Conservation (phyloP, 1,140 invertebrate species). For the Phocides pigmalion region DNA sequence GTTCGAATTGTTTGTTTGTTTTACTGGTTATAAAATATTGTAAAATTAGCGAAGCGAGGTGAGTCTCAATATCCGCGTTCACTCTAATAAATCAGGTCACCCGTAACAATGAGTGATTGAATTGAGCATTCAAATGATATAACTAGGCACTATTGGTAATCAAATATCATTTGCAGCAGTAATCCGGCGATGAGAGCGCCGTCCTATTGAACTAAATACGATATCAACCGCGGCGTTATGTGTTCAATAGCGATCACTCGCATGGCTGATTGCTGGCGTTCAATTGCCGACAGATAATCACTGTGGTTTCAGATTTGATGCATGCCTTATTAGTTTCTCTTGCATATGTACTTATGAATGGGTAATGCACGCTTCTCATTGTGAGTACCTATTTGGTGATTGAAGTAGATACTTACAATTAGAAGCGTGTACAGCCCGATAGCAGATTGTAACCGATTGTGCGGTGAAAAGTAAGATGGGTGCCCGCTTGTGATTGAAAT, state of each 20-base stretch:
- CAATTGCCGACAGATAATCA: constrained; percentile 22
- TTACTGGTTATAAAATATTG: too few relatives aligned
- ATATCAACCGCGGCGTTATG: constrained; percentile 23
- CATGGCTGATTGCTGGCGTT: constrained; percentile 20
- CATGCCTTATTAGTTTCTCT: constrained; percentile 4
- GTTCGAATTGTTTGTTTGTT: too few relatives aligned
- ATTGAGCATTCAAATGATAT: constrained; percentile 32
- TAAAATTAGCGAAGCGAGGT: too few relatives aligned
- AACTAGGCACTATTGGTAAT: constrained; percentile 35
- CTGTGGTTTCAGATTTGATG: constrained; percentile 11
- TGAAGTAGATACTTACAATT: too few relatives aligned
- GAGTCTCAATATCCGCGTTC: too few relatives aligned
- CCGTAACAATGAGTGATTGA: constrained; percentile 26
- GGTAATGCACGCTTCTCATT: too few relatives aligned
- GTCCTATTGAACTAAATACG: constrained; percentile 46
- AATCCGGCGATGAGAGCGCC: constrained; percentile 44
- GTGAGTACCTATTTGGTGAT: too few relatives aligned
- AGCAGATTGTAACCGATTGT: too few relatives aligned
- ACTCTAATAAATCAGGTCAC: constrained; percentile 15
- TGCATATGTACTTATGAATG: not conserved
- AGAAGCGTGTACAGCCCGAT: too few relatives aligned
- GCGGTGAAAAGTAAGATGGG: too few relatives aligned
- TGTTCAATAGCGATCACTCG: constrained; percentile 17
- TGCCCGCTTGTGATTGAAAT: too few relatives aligned
- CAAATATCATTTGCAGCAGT: constrained; percentile 47